Percentiles rank a stretch among this genome's conserved stretches.
phyloP scores from a whole-genome alignment of 1,140 invertebrate genomes.

The Hyles euphorbiae region DNA sequence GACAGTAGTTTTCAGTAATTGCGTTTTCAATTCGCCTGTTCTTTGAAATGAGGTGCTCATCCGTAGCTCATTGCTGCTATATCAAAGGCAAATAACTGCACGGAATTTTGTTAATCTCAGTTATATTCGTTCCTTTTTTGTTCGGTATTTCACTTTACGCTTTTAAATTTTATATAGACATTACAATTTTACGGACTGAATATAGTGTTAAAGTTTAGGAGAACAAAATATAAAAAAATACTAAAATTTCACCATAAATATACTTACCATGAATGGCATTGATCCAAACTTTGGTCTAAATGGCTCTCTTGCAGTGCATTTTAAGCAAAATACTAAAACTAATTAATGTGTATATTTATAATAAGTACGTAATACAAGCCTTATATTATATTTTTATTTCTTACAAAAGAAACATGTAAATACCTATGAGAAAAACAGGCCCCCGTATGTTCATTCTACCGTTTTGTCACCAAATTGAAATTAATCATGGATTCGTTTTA shows the following conservation, averaged over 20 bases:
- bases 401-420: background rate
- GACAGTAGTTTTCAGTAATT: no score
- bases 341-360: constrained; percentile 1
- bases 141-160: no score
- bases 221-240: no score
- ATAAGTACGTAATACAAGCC: background rate
- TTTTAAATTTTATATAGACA: no score
- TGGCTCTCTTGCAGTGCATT: constrained; percentile 30
- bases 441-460: background rate
- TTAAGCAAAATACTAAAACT: constrained; percentile 13
- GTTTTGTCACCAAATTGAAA: background rate
- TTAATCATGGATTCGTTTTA: background rate
- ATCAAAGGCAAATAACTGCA: no score
- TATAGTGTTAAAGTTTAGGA: no score
- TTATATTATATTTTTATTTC: background rate
- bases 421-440: constrained; percentile 7
- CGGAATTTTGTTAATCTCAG: no score
- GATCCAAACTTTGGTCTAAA: constrained; percentile 36
- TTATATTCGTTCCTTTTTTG: no score
- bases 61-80: no score
- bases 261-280: constrained; percentile 45
- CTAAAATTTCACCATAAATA: background rate
- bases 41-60: no score
- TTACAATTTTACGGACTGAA: no score
- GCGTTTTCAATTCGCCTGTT: no score